Conservation (phyloP, 2,797 vertebrate genomes). For the Syngnathus rostellatus region DNA sequence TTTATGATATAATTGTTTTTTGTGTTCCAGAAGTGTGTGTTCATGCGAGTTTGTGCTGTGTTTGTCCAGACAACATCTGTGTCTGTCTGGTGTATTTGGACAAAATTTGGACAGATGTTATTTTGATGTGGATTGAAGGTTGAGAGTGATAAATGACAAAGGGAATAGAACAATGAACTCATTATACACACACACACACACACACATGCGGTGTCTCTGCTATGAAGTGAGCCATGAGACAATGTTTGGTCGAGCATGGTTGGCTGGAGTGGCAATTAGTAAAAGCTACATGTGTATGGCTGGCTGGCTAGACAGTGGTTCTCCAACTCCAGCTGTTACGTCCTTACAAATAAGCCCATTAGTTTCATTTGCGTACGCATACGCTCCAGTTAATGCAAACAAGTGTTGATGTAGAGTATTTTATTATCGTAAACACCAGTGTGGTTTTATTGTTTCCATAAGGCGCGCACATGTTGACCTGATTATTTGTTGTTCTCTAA, state of each 20-base stretch:
- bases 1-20: conserved; percentile 24
- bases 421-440: conserved; percentile 19
- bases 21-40: background rate
- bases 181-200: conserved; percentile 18
- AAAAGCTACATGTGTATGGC: conserved; percentile 17
- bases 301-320: conserved; percentile 18
- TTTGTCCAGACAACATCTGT: conserved; percentile 63
- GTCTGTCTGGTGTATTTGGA: conserved; percentile 66
- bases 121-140: conserved; percentile 61
- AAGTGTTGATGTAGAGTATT: conserved; percentile 28
- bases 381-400: conserved; percentile 46
- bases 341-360: conserved; percentile 39
- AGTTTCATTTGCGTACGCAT: conserved; percentile 28
- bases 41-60: conserved; percentile 5
- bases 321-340: conserved; percentile 55
- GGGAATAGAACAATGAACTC: conserved; percentile 36
- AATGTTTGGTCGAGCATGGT: conserved; percentile 60
- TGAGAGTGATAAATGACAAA: conserved; percentile 47
- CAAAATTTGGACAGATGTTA: conserved; percentile 71
- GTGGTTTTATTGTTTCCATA: background rate
- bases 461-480: conserved; percentile 4
- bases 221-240: conserved; percentile 59
- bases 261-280: conserved; percentile 56
- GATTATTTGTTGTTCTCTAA: conserved; percentile 5
- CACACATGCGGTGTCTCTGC: conserved; percentile 9